These are phyloP conservation scores for Entomobrya proxima DNA, from an alignment of 2,888 invertebrate genomes.

Conservation along the genomic window DNA sequence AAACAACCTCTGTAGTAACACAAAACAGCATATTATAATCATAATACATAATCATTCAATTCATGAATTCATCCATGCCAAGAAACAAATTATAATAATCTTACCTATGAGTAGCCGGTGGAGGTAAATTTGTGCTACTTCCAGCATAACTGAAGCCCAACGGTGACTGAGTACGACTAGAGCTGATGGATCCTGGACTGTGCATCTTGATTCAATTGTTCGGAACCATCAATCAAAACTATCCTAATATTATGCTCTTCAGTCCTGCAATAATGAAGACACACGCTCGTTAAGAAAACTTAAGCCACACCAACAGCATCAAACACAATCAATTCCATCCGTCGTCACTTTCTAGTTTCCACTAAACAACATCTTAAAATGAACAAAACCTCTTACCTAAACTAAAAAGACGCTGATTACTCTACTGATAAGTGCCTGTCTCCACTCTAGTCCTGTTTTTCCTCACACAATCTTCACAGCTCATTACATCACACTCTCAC, in stretches of 20 bases:
- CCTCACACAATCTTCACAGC: too few species aligned
- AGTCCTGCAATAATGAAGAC: too few species aligned
- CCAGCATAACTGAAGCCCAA: slow-evolving; percentile 65
- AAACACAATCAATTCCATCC: too few species aligned
- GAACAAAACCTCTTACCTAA: too few species aligned
- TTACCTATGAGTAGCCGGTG: slow-evolving; percentile 74
- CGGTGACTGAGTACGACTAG: slow-evolving; percentile 71
- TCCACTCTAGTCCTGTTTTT: too few species aligned
- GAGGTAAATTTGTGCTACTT: slow-evolving; percentile 68
- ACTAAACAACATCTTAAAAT: too few species aligned
- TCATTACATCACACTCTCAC: too few species aligned
- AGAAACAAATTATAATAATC: not conserved
- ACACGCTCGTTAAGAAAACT: too few species aligned
- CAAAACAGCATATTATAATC: not conserved
- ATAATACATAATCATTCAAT: not conserved
- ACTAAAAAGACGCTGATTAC: too few species aligned
- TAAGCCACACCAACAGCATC: too few species aligned
- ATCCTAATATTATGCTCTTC: not conserved
- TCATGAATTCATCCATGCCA: not conserved
- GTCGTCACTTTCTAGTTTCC: too few species aligned
- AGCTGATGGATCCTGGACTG: slow-evolving; percentile 64
- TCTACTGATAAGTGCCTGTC: too few species aligned
- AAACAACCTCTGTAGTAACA: slow-evolving; percentile 82
- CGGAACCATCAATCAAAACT: not conserved
- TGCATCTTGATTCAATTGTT: slow-evolving; percentile 42